Percentiles rank a stretch among this genome's conserved stretches.
phyloP scores from a whole-genome alignment of 2,113 vertebrate genomes.

The Tricholaema leucomelas region DNA sequence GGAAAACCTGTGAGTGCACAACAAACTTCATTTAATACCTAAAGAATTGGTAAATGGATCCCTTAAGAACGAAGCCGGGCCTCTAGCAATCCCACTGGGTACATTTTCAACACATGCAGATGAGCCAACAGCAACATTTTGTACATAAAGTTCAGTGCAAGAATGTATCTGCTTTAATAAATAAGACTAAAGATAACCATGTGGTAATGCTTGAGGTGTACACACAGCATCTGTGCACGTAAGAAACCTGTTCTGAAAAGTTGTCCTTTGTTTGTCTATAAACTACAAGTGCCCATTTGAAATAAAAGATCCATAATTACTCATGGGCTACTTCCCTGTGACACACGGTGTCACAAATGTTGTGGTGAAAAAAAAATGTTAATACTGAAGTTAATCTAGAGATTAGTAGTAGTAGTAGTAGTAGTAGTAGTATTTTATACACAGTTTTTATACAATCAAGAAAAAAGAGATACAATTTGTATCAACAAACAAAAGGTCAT shows the following conservation, averaged over 20 bases:
- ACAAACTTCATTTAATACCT: slow-evolving; percentile 57
- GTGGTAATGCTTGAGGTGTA: slow-evolving; percentile 77
- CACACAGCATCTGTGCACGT: slow-evolving; percentile 77
- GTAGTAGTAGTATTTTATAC: slow-evolving; percentile 51
- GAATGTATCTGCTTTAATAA: slow-evolving; percentile 73
- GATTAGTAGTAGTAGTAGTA: slow-evolving; percentile 58
- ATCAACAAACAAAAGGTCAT: slow-evolving; percentile 99
- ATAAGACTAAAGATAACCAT: slow-evolving; percentile 76
- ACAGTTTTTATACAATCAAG: slow-evolving; percentile 97
- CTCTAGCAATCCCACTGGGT: slow-evolving; percentile 39
- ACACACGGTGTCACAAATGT: slow-evolving; percentile 98
- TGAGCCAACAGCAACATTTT: slow-evolving; percentile 65
- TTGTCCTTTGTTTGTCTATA: slow-evolving; percentile 80
- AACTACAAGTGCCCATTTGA: slow-evolving; percentile 83
- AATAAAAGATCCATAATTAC: slow-evolving; percentile 77
- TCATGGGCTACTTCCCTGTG: slow-evolving; percentile 92
- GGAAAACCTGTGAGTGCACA: slow-evolving; percentile 45
- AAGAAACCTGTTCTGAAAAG: slow-evolving; percentile 81
- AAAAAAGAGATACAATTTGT: slow-evolving; percentile 99
- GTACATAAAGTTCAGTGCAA: slow-evolving; percentile 68
- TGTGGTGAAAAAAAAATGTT: slow-evolving; percentile 85
- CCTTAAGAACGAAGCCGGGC: slow-evolving; percentile 45
- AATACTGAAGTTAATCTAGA: slow-evolving; percentile 90
- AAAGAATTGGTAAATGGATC: slow-evolving; percentile 60
- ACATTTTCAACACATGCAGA: slow-evolving; percentile 70